Evolutionary conservation across 35 echinoderm and acorn worm species (phyloP).

Genomic region (Diadema setosum): DNA sequence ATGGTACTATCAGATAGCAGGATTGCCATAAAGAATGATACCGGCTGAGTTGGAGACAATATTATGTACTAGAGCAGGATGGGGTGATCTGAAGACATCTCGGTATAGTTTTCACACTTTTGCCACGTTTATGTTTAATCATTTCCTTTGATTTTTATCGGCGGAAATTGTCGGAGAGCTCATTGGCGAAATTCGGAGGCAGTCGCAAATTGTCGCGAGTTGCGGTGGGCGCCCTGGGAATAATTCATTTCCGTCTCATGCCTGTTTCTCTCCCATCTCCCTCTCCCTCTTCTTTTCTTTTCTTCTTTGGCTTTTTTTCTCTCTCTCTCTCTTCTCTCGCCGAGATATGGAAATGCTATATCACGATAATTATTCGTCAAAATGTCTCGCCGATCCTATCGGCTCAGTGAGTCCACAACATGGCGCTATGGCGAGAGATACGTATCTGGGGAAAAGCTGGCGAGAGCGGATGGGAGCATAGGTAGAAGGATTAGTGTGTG

Average conservation of each 20-base stretch:
- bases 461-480: not conserved
- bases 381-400: slow-evolving; percentile 18
- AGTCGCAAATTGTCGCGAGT: not conserved
- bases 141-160: not conserved
- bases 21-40: no score
- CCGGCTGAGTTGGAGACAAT: no score
- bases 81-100: not conserved
- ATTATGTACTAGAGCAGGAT: not conserved
- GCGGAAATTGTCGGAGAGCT: not conserved
- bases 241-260: slow-evolving; percentile 10
- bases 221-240: not conserved
- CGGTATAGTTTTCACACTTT: not conserved
- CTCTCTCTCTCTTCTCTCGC: no score
- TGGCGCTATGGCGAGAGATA: not conserved
- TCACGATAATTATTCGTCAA: slow-evolving; percentile 30
- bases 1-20: no score
- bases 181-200: not conserved
- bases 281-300: no score
- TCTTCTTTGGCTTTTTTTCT: no score
- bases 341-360: slow-evolving; percentile 23
- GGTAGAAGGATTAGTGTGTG: not conserved
- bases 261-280: not conserved
- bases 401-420: not conserved
- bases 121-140: not conserved
- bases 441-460: not conserved